Base-by-base conservation (phyloP, 2,797 vertebrate species). In the Tachyglossus aculeatus region DNA sequence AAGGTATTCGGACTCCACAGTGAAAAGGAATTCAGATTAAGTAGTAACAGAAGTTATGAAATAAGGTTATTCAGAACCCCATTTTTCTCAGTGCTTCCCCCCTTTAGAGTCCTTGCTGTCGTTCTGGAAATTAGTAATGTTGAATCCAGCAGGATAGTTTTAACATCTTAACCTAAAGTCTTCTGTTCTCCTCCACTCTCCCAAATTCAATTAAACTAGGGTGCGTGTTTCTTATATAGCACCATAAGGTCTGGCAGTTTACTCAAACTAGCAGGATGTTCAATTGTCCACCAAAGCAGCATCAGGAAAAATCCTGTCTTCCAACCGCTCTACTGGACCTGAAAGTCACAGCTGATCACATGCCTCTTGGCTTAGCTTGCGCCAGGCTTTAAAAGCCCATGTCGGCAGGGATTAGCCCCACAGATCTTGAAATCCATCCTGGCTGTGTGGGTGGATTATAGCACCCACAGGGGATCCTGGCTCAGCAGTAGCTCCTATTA, bases 401-500 rank as follows among this genome's bases (percentile, higher is more conserved):
- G n/a, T n/a, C n/a, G n/a, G n/a, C n/a, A n/a, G n/a, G n/a, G n/a
- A n/a, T n/a, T n/a, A n/a, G n/a, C n/a, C n/a, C 18, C n/a, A n/a
- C 12, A 0, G 24, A 29, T 47, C 29, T 61, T 34, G 11, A 0
- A 5, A 15, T 18, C 10, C 36, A 15, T 16, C 32, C 24, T 27
- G 22, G 38, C 11, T 32, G 14, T 2, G 7, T 1, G 0, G 52
- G 40, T 66, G 0, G 6, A 53, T 12, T 47, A 25, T 31, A 34
- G 33, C 39, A 1, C 43, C 7, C 3, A 22, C 9, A 22, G 43
- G 32, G 1, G 8, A 60, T 36, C 9, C 0, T 0, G 60, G 24
- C 4, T 54, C 29, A 11, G 6, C 32, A 15, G 24, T 48, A 37
- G 18, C 22, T 0, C 0, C 0, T 0, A n/a, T n/a, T 31, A 41